Conservation (phyloP, 2,113 vertebrate species). For the Cariama cristata region DNA sequence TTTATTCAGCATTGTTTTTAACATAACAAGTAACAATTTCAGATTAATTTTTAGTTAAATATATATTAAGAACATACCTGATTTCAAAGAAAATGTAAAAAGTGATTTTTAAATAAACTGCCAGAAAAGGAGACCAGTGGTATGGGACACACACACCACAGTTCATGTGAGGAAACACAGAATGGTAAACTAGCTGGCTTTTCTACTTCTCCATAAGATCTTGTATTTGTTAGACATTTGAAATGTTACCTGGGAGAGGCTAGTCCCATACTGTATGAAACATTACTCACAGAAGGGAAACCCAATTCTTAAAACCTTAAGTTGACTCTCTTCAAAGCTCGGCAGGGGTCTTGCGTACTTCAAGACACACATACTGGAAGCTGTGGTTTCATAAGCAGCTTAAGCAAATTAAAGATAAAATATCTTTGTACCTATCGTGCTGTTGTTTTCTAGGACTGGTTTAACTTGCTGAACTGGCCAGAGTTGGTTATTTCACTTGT, state of each 20-base stretch:
- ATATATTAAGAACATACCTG: not conserved
- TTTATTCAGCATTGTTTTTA: not conserved
- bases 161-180: not conserved
- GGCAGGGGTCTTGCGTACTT: not conserved
- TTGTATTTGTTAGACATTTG: not conserved
- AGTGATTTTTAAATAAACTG: not conserved
- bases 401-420: not conserved
- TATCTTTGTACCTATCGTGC: not conserved
- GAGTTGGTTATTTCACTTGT: not conserved
- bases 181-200: not conserved
- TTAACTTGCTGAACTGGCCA: not conserved
- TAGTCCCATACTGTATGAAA: not conserved
- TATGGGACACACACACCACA: not conserved
- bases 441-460: not conserved
- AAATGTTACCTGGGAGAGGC: not conserved
- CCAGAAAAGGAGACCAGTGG: not conserved
- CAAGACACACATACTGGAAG: not conserved
- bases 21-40: not conserved
- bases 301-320: not conserved
- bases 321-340: not conserved
- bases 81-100: not conserved
- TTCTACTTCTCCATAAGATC: not conserved
- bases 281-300: not conserved
- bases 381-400: not conserved
- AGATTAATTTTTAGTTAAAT: not conserved